phyloP scores from a whole-genome alignment of 37 sponge, comb jelly and placozoan genomes.

The Halisarca cf. caerulea region DNA sequence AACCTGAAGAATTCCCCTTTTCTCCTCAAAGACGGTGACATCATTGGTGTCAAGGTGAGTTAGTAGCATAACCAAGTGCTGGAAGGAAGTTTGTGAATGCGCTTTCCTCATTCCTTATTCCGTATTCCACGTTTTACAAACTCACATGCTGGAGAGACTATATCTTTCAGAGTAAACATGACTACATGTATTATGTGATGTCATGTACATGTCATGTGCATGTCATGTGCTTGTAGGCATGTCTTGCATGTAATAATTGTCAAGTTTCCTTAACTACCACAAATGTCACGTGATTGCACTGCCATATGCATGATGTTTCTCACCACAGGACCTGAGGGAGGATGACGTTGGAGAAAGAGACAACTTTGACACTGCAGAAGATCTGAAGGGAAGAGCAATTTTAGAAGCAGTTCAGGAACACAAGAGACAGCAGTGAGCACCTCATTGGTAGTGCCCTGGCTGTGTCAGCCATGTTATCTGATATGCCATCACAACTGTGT shows the following conservation, averaged over 20 bases:
- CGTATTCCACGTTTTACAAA: no score
- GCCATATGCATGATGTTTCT: no score
- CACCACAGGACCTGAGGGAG: conserved; percentile 45
- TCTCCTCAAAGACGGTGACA: conserved; percentile 76
- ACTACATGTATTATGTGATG: neutral
- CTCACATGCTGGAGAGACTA: no score
- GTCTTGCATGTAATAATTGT: no score
- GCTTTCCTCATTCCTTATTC: no score
- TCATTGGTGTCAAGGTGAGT: conserved; percentile 67
- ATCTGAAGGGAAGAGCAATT: conserved; percentile 57
- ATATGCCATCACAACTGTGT: no score
- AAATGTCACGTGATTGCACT: neutral
- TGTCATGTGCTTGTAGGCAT: neutral
- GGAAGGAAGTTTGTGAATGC: no score
- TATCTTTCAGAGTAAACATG: no score
- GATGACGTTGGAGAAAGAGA: conserved; percentile 47
- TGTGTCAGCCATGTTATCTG: no score
- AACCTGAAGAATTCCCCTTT: conserved; percentile 70
- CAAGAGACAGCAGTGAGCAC: conserved; percentile 60
- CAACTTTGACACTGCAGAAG: conserved; percentile 63
- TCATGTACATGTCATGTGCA: conserved; percentile 3
- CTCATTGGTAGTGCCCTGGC: no score
- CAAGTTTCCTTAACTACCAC: no score
- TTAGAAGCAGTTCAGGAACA: conserved; percentile 70
- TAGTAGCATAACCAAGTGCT: neutral